Evolutionary conservation across 37 sponge, comb jelly and placozoan species (phyloP), one percentile per base, ranked within the genome.

Genomic region (Crambe crambe): DNA sequence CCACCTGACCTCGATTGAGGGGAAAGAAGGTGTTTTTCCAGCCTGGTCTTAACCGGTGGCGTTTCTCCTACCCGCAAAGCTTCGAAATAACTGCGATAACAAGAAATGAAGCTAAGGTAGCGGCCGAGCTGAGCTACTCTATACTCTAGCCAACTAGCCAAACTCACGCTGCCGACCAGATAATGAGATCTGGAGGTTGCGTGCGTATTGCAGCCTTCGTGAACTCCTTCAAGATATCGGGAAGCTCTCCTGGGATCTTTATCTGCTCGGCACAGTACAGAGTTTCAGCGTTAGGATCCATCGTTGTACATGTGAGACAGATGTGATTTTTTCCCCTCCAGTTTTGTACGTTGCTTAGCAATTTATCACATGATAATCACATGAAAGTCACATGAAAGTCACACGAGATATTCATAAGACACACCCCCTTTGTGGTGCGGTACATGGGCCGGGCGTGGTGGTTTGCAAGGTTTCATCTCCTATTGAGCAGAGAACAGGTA

Each of bases 151-250:
- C n/a, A n/a, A n/a, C n/a, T n/a, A n/a, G n/a, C n/a, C n/a, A n/a
- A 1, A 86, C 95, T 84, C 61, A 95, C 89, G 92, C 99, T 18
- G 89, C 84, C 18, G 97, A 94, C 99, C 99, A 98, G 32, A 86
- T 67, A 30, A 98, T 75, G 2, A 92, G 65, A 60, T 98, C 97
- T 4, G 74, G 70, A 27, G 99, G 99, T 68, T 98, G 99, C 31
- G 99, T 96, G 25, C 97, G 73, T 47, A 96, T 98, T 23, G 99
- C 99, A 18, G 99, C 96, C 60, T 98, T 98, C 0, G 99, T 98
- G 86, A 92, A 98, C 63, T 98, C 87, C 71, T 98, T 96, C 34
- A 96, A 57, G 18, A 98, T 89, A 32, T 89, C 85, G 10, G 99
- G 99, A 3, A 98, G 91, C 25, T 91, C 80, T 21, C 94, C 92